Evolutionary conservation across 1,140 invertebrate species (phyloP).

Genomic region (Bilobella aurantiaca): DNA sequence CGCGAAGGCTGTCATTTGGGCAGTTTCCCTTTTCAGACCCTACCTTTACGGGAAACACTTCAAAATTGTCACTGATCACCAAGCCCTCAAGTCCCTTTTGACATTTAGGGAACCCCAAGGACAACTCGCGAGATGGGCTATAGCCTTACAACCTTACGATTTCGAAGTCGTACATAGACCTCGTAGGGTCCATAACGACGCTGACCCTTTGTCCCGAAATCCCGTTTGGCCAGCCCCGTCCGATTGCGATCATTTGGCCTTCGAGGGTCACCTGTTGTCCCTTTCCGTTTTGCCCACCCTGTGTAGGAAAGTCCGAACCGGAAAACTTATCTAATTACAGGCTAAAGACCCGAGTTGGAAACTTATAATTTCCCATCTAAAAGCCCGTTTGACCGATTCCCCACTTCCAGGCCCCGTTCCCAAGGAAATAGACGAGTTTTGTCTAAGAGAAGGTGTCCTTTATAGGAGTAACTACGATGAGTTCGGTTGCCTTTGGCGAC

Average conservation of each 20-base stretch:
- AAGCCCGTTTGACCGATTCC: neutral
- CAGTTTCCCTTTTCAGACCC: neutral
- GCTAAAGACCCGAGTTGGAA: neutral
- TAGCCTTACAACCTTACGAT: slow-evolving; percentile 10
- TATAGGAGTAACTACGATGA: slow-evolving; percentile 2
- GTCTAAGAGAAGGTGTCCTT: slow-evolving; percentile 5
- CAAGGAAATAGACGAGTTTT: neutral
- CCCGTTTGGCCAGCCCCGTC: neutral
- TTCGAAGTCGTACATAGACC: slow-evolving; percentile 6
- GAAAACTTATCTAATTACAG: too few relatives aligned
- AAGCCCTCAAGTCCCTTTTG: neutral
- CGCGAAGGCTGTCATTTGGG: neutral
- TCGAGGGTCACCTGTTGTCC: neutral
- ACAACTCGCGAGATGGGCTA: slow-evolving; percentile 10
- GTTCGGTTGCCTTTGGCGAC: neutral
- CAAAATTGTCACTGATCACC: slow-evolving; percentile 1
- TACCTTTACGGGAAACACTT: slow-evolving; percentile 8
- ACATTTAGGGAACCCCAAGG: neutral
- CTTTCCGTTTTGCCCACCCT: neutral
- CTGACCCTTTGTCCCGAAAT: slow-evolving; percentile 15
- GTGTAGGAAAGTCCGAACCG: neutral
- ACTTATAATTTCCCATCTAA: neutral
- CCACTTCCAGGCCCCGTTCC: neutral
- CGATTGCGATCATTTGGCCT: neutral
- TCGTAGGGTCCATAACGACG: slow-evolving; percentile 11